Base-by-base conservation (phyloP, 2,113 vertebrate species). In the Cathartes aura region DNA sequence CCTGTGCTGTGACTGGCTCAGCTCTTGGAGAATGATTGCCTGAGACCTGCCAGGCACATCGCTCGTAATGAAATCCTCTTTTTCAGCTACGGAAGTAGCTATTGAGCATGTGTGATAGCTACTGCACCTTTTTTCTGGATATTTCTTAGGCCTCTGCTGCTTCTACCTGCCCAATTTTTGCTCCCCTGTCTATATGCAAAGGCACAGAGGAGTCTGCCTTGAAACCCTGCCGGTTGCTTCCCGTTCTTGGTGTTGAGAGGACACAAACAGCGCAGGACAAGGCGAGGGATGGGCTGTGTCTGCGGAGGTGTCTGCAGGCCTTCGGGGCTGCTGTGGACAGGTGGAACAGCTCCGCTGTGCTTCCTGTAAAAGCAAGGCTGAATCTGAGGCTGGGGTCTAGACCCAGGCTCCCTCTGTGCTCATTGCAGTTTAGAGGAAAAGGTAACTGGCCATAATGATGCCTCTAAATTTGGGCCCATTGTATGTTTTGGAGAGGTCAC, bases 81-180 rank as follows among this genome's bases (percentile, higher is more conserved):
- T 38, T 8, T n/a, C 36, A 15, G 90, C 82, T 64, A 74, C 96
- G 90, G 97, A 97, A 97, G 88, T 20, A 15, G 5, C 36, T 40
- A 93, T n/a, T 94, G 97, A 97, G 96, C 97, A 97, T 97, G 97
- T 93, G 36, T 88, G 88, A 7, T 4, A 12, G 23, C 26, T 16
- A 3, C 63, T 63, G 67, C 71, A 11, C 55, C 66, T 84, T 63
- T 58, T 67, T 93, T 97, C 96, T 97, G 81, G 92, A 94, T 81
- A 68, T 38, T 97, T 97, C 93, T 85, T 81, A 52, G 81, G 87
- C 48, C 73, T 71, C 60, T 40, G 58, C 70, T 48, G 76, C 83
- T 87, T 71, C 16, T 45, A 32, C 70, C 68, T 85, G 59, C 67
- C 66, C 30, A 5, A 2, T 42, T 58, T 8, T 19, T 12, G 11